phyloP scores from a whole-genome alignment of 2,797 vertebrate genomes.

The Hydrophis major region DNA sequence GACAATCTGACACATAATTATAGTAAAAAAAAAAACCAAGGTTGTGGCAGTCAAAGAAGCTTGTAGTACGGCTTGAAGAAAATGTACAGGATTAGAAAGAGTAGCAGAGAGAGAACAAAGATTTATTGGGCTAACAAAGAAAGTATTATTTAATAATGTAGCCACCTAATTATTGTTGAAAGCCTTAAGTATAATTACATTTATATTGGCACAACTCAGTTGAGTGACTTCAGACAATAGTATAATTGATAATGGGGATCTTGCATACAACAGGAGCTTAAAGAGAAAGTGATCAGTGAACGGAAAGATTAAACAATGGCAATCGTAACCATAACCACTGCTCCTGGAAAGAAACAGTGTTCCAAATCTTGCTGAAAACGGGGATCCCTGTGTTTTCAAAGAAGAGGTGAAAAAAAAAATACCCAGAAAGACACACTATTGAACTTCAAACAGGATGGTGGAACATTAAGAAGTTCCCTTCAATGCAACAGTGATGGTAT shows the following conservation, averaged over 20 bases:
- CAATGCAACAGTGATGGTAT: not conserved
- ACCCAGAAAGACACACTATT: not conserved
- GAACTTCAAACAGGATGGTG: not conserved
- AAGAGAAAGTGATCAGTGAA: not conserved
- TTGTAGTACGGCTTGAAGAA: not conserved
- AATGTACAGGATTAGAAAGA: not conserved
- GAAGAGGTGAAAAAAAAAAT: not conserved
- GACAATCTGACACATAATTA: not conserved
- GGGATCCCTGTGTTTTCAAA: not conserved
- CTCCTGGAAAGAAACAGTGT: not conserved
- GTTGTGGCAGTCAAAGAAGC: not conserved
- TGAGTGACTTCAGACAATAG: not conserved
- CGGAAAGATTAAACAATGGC: not conserved
- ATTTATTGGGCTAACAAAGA: not conserved
- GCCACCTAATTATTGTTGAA: not conserved
- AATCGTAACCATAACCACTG: not conserved
- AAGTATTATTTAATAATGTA: not conserved
- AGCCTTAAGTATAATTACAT: not conserved
- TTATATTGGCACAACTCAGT: not conserved
- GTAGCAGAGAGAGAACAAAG: not conserved
- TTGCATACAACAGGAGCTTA: not conserved
- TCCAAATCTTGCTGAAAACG: not conserved
- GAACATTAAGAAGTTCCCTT: not conserved
- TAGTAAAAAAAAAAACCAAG: not conserved
- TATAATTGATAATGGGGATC: not conserved